Percentiles rank a stretch among this genome's conserved stretches.
Conservation (phyloP, 1,140 invertebrate genomes). For the Psix sp. region DNA sequence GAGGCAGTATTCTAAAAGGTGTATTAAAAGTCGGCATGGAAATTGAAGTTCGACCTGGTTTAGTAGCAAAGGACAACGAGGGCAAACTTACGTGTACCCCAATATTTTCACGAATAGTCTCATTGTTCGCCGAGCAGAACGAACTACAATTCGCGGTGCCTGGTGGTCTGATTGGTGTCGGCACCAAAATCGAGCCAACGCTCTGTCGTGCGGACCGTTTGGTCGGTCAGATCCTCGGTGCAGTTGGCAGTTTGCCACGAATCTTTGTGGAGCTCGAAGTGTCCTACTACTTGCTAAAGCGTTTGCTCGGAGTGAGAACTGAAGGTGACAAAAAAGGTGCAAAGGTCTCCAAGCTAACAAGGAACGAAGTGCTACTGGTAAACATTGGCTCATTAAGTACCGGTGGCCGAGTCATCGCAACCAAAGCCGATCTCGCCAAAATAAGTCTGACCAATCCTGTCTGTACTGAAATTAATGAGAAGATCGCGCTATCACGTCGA, state of each 20-base stretch:
- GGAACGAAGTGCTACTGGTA: conserved; percentile 88
- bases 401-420: conserved; percentile 96
- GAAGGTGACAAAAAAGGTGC: conserved; percentile 99
- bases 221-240: conserved; percentile 98
- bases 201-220: conserved; percentile 98
- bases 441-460: conserved; percentile 98
- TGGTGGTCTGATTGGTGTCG: conserved; percentile 98
- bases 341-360: conserved; percentile 82
- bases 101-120: conserved; percentile 97
- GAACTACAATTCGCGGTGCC: conserved; percentile 99
- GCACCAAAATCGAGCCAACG: conserved; percentile 99
- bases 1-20: conserved; percentile 97
- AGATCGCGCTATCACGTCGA: conserved; percentile 97
- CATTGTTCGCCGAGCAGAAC: conserved; percentile 99
- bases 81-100: conserved; percentile 97
- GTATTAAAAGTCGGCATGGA: conserved; percentile 94
- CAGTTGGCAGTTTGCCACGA: conserved; percentile 95
- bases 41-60: conserved; percentile 94
- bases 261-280: conserved; percentile 99
- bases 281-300: conserved; percentile 96
- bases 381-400: conserved; percentile 99
- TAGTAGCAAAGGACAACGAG: conserved; percentile 97
- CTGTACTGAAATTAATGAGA: conserved; percentile 98
- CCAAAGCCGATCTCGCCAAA: conserved; percentile 98
- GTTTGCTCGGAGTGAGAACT: conserved; percentile 96